Conservation (phyloP, 2,797 vertebrate species). For the Anguilla megastoma region DNA sequence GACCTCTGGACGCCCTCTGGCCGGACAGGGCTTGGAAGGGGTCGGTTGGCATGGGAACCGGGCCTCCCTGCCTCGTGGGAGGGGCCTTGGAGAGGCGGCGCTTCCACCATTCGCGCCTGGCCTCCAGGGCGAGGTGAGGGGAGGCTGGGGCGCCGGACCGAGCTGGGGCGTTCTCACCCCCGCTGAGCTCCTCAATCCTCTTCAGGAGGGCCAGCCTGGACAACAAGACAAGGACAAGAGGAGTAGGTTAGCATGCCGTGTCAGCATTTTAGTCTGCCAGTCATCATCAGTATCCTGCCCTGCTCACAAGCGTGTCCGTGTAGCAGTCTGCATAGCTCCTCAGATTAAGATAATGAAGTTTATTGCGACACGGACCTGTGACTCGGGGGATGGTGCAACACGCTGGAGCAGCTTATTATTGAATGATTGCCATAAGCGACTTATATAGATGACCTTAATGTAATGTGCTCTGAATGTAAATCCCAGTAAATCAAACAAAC, state of each 20-base stretch:
- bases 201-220: constrained; percentile 63
- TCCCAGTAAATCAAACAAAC: constrained; percentile 18
- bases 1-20: constrained; percentile 51
- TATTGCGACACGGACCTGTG: neutral
- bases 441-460: neutral
- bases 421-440: constrained; percentile 1
- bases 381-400: neutral
- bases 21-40: constrained; percentile 12
- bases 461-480: neutral
- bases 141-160: constrained; percentile 17
- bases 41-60: constrained; percentile 25
- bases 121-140: neutral
- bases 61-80: constrained; percentile 40
- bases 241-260: neutral
- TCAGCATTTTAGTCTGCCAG: neutral
- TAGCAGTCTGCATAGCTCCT: neutral
- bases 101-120: constrained; percentile 12
- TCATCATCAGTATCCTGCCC: too few species aligned
- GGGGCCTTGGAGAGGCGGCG: neutral
- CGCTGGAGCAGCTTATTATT: constrained; percentile 14
- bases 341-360: constrained; percentile 6
- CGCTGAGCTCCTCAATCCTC: constrained; percentile 38
- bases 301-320: neutral
- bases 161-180: constrained; percentile 22
- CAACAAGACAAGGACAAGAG: constrained; percentile 36